Evolutionary conservation across 2,113 vertebrate species (phyloP).

Genomic region (Embiotoca jacksoni): DNA sequence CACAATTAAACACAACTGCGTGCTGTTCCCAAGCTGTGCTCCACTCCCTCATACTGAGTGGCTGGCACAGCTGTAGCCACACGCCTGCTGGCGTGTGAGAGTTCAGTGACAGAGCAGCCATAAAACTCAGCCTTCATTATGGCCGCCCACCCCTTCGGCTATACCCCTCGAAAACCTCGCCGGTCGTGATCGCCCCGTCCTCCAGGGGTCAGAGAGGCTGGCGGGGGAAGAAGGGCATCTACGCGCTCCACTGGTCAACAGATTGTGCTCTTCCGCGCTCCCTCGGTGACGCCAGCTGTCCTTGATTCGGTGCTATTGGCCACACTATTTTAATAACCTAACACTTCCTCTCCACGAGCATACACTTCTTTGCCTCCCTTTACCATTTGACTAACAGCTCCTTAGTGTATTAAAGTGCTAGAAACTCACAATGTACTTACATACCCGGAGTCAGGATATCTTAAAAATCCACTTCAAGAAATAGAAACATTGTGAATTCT

Average conservation of each 20-base stretch:
- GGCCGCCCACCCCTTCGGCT: slow-evolving; percentile 31
- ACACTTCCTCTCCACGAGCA: slow-evolving; percentile 7
- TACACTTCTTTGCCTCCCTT: not conserved
- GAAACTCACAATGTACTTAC: slow-evolving; percentile 12
- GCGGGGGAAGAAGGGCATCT: slow-evolving; percentile 31
- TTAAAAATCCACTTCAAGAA: slow-evolving; percentile 23
- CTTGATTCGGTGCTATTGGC: slow-evolving; percentile 4
- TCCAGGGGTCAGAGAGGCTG: slow-evolving; percentile 4
- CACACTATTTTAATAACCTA: slow-evolving; percentile 11
- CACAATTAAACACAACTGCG: slow-evolving; percentile 67
- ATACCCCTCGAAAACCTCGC: slow-evolving; percentile 22
- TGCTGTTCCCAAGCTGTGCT: slow-evolving; percentile 44
- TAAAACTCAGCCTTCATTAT: slow-evolving; percentile 67
- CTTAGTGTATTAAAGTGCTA: not conserved
- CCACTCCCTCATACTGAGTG: slow-evolving; percentile 49
- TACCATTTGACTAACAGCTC: not conserved
- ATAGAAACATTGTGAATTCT: slow-evolving; percentile 15
- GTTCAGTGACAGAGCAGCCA: slow-evolving; percentile 57
- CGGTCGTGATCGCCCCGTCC: slow-evolving; percentile 26
- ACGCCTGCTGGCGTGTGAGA: slow-evolving; percentile 52
- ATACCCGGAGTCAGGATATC: slow-evolving; percentile 25
- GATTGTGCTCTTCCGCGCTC: slow-evolving; percentile 55
- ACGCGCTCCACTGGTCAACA: slow-evolving; percentile 42
- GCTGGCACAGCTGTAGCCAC: slow-evolving; percentile 30
- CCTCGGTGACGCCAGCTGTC: slow-evolving; percentile 66